phyloP scores from a whole-genome alignment of 2,888 invertebrate genomes.

The Lepidocyrtinus sp. region DNA sequence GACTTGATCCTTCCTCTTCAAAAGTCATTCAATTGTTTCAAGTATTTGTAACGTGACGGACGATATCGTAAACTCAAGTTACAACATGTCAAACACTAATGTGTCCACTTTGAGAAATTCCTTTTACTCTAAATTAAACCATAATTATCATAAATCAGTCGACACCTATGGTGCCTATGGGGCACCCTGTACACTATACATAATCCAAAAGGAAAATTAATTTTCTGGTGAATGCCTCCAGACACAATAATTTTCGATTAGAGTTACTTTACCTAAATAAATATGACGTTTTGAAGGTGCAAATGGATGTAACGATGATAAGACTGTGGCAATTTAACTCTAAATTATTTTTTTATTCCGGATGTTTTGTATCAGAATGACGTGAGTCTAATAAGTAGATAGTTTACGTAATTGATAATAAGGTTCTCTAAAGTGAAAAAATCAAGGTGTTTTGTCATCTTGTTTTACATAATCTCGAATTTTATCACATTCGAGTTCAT shows the following conservation, averaged over 20 bases:
- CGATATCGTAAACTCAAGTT: conserved; percentile 17
- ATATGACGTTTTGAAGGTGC: not conserved
- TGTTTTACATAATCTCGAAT: not conserved
- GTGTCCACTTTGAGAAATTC: no score
- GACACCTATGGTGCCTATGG: no score
- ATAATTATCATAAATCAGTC: not conserved
- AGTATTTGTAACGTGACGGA: conserved; percentile 49
- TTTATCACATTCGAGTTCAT: not conserved
- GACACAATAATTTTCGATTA: no score
- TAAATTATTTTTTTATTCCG: no score
- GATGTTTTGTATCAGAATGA: no score
- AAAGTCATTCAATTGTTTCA: conserved; percentile 29
- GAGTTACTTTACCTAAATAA: conserved; percentile 32
- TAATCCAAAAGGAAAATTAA: conserved; percentile 36
- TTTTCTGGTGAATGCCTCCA: conserved; percentile 41
- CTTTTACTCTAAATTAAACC: not conserved
- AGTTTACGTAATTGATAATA: no score
- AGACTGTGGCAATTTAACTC: not conserved
- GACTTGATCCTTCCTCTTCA: conserved; percentile 35
- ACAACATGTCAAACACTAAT: conserved; percentile 8
- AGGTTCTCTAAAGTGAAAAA: not conserved
- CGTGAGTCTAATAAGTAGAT: no score
- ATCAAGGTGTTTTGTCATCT: conserved; percentile 7
- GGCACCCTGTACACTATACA: no score
- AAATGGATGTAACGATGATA: not conserved